phyloP scores from a whole-genome alignment of 2,888 invertebrate genomes.

The Synanthedon tipuliformis region DNA sequence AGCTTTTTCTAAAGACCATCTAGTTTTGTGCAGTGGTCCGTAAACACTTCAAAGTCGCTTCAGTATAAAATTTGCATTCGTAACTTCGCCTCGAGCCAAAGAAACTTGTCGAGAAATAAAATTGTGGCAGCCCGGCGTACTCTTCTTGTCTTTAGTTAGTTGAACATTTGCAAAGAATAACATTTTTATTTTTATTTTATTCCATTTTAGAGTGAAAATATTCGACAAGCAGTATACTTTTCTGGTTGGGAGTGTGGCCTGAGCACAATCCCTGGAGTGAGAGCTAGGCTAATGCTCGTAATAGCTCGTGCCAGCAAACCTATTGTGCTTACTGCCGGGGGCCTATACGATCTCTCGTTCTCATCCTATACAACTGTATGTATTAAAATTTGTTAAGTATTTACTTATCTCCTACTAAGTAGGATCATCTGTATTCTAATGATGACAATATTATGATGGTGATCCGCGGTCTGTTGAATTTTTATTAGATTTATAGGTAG shows the following conservation, averaged over 20 bases:
- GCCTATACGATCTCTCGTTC: slow-evolving; percentile 47
- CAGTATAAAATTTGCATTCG: not conserved
- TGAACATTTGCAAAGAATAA: no score
- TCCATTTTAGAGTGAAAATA: slow-evolving; percentile 30
- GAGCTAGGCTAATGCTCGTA: slow-evolving; percentile 33
- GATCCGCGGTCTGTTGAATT: no score
- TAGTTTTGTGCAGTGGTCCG: not conserved
- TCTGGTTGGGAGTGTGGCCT: slow-evolving; percentile 52
- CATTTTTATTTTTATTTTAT: not conserved
- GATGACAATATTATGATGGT: no score
- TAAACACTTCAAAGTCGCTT: not conserved
- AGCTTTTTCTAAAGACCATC: not conserved
- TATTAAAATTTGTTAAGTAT: slow-evolving; percentile 1
- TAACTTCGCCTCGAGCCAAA: not conserved
- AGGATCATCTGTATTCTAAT: no score
- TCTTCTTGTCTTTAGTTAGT: no score
- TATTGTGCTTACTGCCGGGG: slow-evolving; percentile 43
- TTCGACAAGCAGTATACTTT: slow-evolving; percentile 40
- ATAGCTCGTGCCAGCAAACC: slow-evolving; percentile 38
- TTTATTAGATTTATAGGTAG: no score
- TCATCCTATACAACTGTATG: slow-evolving; percentile 41
- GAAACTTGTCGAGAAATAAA: no score
- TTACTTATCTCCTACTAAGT: not conserved
- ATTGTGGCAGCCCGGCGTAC: no score
- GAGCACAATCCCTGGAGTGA: slow-evolving; percentile 29